Base-by-base conservation (phyloP, 2,888 invertebrate species). In the Geophilus truncorum region DNA sequence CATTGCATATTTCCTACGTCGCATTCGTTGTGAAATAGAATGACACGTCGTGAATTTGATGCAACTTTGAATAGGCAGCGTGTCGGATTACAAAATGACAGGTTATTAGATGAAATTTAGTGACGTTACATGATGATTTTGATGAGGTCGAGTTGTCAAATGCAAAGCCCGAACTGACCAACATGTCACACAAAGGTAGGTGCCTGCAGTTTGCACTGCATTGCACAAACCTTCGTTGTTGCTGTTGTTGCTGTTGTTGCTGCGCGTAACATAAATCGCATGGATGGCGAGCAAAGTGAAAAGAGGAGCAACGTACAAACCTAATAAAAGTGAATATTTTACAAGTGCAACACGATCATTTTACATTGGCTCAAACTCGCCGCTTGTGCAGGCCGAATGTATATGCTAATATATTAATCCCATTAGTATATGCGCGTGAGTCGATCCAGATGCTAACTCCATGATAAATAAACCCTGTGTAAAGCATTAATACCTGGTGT, bases 401-500 rank as follows among this genome's bases (percentile, higher is more conserved):
- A n/a, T n/a, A 23, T 62, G 62, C 62, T 62, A 62, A 62, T 62
- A 28, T 62, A 62, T 25, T 62, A 62, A 62, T 62, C 62, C 12
- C 62, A 62, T 62, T 62, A 62, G 12, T 9, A 5, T 25, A 25
- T 25, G 62, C 25, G 23, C 62, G 12, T 62, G 62, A 62, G 25
- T 62, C 62, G 62, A 62, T 62, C 62, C 62, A 62, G 62, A 62
- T 62, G 62, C 62, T 62, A 5, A 62, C 5, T 62, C 15, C 28
- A 12, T 25, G 62, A 62, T 62, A 62, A 62, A 62, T 62, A 62
- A 57, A 57, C 7, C 57, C 40, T 21, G 57, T 57, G 57, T 57
- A 57, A 23, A 25, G 62, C 28, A 62, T 62, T 62, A 62, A 62
- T 62, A 62, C 62, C 62, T 62, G 62, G 62, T 62, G 62, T 62